phyloP scores from a whole-genome alignment of 2,113 vertebrate species.

The Arenaria interpres region DNA sequence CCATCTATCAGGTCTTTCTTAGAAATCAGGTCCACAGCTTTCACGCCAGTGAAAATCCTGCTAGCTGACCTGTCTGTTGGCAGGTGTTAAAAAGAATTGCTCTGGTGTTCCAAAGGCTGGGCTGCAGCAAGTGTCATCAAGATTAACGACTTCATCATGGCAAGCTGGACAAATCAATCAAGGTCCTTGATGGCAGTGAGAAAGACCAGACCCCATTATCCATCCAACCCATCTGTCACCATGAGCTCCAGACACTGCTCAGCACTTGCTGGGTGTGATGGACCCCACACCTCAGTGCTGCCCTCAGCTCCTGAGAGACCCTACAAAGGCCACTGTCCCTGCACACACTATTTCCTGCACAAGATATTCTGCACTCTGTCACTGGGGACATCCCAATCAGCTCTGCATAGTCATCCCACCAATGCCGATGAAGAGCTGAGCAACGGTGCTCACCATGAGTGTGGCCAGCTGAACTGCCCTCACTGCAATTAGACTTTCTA shows the following conservation, averaged over 20 bases:
- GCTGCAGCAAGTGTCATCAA: slow-evolving; percentile 29
- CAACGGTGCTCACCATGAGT: fast-evolving
- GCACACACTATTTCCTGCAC: fast-evolving
- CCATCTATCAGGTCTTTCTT: not conserved
- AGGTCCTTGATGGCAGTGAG: not conserved
- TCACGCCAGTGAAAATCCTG: not conserved
- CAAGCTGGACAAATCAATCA: slow-evolving; percentile 30
- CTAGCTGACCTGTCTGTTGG: not conserved
- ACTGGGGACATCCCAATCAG: not conserved
- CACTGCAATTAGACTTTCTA: not conserved
- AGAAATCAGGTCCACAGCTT: not conserved
- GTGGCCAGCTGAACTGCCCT: not conserved
- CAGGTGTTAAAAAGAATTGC: slow-evolving; percentile 12
- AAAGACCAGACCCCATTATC: not conserved
- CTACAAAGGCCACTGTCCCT: not conserved
- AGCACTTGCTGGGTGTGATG: not conserved
- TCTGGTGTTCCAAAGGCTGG: not conserved
- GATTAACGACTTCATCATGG: slow-evolving; percentile 36
- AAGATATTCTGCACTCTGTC: not conserved
- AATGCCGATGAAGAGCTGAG: not conserved
- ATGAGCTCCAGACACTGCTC: not conserved
- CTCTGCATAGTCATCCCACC: not conserved
- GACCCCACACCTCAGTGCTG: not conserved
- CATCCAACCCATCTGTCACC: not conserved
- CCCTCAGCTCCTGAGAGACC: not conserved